A percentile compares a stretch with the other conserved stretches of the same genome.
Evolutionary conservation across 2,888 invertebrate genomes (phyloP).

Genomic region (Augiades crinisus): DNA sequence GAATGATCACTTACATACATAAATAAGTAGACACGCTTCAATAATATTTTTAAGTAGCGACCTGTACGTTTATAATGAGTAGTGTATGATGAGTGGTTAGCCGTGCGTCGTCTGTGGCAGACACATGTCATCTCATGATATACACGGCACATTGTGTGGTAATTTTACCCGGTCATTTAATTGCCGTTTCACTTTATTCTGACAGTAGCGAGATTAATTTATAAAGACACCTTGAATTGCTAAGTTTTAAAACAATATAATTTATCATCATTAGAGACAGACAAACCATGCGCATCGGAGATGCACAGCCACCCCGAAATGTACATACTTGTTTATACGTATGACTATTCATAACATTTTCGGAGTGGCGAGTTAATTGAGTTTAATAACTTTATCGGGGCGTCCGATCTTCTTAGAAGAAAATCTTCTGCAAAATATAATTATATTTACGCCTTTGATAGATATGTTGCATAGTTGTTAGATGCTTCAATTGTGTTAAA

Average conservation of each 20-base stretch:
- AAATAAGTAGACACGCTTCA: slow-evolving; percentile 6
- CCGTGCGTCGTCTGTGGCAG: slow-evolving; percentile 47
- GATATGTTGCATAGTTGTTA: too few species aligned
- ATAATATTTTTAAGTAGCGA: slow-evolving; percentile 34
- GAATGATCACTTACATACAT: neutral
- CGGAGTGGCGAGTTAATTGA: neutral
- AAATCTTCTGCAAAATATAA: too few species aligned
- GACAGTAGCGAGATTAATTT: slow-evolving; percentile 72
- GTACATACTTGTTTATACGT: slow-evolving; percentile 14
- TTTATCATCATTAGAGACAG: slow-evolving; percentile 70
- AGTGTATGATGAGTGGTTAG: slow-evolving; percentile 61
- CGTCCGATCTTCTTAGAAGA: too few species aligned
- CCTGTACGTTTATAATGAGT: slow-evolving; percentile 41
- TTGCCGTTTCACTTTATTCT: slow-evolving; percentile 70
- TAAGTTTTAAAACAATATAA: slow-evolving; percentile 57
- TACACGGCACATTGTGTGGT: slow-evolving; percentile 77
- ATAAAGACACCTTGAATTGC: slow-evolving; percentile 69
- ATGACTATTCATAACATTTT: slow-evolving; percentile 4
- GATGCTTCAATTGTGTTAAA: too few species aligned
- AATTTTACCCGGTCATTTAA: slow-evolving; percentile 71
- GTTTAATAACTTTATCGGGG: neutral
- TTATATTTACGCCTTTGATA: too few species aligned
- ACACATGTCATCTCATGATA: slow-evolving; percentile 71
- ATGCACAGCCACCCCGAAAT: slow-evolving; percentile 32
- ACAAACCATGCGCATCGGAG: slow-evolving; percentile 43